Conservation (phyloP, 2,113 vertebrate species). For the Podilymbus podiceps region DNA sequence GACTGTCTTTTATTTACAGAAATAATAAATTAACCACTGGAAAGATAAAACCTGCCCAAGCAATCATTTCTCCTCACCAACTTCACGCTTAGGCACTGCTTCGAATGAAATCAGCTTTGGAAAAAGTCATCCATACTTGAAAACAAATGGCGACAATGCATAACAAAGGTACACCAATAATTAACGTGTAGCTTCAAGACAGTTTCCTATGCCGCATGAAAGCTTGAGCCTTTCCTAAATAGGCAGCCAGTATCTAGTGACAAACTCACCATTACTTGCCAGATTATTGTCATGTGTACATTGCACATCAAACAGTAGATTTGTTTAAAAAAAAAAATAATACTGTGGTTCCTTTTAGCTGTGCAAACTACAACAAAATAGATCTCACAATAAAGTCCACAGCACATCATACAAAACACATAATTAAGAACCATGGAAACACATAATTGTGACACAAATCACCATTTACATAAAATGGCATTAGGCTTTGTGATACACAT, state of each 20-base stretch:
- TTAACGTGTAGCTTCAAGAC: background rate
- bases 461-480: background rate
- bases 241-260: background rate
- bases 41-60: conserved; percentile 49
- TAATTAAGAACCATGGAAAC: background rate
- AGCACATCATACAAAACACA: background rate
- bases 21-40: conserved; percentile 46
- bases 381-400: background rate
- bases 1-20: conserved; percentile 37
- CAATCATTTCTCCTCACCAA: conserved; percentile 24
- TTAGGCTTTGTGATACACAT: background rate
- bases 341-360: background rate
- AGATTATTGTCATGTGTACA: background rate
- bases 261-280: background rate
- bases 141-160: conserved; percentile 41
- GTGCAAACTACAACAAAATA: background rate
- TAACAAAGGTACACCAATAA: background rate
- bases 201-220: background rate
- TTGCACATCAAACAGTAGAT: background rate
- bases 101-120: conserved; percentile 23
- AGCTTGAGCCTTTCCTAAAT: background rate
- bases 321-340: background rate
- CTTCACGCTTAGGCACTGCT: conserved; percentile 30
- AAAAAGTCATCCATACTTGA: conserved; percentile 27
- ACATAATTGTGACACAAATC: background rate